These are phyloP conservation scores for Vicugna pacos DNA, from an alignment of 2,113 vertebrate genomes.

Conservation along the genomic window DNA sequence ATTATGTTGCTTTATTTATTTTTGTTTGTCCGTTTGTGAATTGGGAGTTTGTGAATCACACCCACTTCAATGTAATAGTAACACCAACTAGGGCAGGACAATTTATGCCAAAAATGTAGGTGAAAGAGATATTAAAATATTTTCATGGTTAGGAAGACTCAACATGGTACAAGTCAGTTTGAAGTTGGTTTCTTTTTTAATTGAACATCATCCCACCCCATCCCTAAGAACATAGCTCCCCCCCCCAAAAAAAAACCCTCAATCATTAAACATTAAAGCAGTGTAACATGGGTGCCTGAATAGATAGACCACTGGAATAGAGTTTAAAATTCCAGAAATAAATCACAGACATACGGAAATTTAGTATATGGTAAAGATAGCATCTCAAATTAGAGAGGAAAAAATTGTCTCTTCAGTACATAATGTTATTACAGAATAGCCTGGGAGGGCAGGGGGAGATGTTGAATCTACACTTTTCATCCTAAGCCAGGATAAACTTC, in stretches of 20 bases:
- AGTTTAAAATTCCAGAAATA: slow-evolving; percentile 19
- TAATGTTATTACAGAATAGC: neutral
- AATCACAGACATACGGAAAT: neutral
- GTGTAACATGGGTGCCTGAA: neutral
- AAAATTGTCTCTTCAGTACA: neutral
- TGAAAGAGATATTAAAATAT: neutral
- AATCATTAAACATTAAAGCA: neutral
- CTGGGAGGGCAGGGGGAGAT: neutral
- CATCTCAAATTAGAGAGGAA: neutral
- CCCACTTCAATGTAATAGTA: neutral
- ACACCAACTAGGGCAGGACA: neutral
- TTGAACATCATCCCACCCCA: neutral
- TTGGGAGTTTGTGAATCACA: neutral
- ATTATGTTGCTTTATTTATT: neutral
- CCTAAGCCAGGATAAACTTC: neutral
- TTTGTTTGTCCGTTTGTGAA: neutral
- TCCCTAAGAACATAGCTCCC: neutral
- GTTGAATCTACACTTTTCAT: neutral
- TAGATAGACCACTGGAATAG: neutral
- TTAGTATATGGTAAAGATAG: slow-evolving; percentile 10
- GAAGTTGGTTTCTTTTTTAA: neutral
- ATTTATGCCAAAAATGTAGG: neutral
- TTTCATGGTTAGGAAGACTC: neutral
- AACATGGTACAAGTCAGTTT: neutral
- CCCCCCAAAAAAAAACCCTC: neutral